Evolutionary conservation across 2,113 vertebrate species (phyloP), one percentile per base, ranked within the genome.

Genomic region (Argyrosomus japonicus): DNA sequence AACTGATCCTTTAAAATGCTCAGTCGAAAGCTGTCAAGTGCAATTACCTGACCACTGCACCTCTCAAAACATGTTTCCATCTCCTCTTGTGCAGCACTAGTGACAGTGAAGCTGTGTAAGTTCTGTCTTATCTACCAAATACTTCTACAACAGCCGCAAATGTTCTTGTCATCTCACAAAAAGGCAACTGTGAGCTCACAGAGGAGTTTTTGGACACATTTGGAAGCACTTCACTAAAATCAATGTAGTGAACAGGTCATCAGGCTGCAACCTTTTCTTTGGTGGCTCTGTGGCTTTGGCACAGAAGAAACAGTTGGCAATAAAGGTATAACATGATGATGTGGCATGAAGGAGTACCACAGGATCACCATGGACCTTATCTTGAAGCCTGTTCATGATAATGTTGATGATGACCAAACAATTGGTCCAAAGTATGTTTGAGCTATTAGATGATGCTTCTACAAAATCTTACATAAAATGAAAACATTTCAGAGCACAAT

Each of bases 1-100:
- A 21, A 80, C 27, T 40, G 15, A 70, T 67, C 78, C 57, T 67
- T 58, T 75, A 48, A 43, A 86, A 74, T 68, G 56, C 63, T 63
- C 3, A 9, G 61, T 15, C 70, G 65, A 88, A 88, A 80, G 73
- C 83, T 81, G 72, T 85, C 71, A 67, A 79, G 72, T 43, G 57
- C 84, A 84, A 84, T 79, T 68, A 71, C 58, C 72, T 76, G 82
- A 82, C 68, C 84, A 50, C 56, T 68, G 61, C 77, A 84, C n/a
- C 70, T 48, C 51, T 56, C 45, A 57, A 77, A 77, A 60, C 23
- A 43, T 43, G 18, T 40, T 78, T 77, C 76, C 19, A n/a, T 43
- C 68, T 77, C 54, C 53, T 62, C 56, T 51, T n/a, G 43, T 73
- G 53, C 36, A 51, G 27, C 45, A 19, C 57, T 29, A 50, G 27